Base-by-base conservation (phyloP, 2,113 vertebrate species). In the Perccottus glenii region DNA sequence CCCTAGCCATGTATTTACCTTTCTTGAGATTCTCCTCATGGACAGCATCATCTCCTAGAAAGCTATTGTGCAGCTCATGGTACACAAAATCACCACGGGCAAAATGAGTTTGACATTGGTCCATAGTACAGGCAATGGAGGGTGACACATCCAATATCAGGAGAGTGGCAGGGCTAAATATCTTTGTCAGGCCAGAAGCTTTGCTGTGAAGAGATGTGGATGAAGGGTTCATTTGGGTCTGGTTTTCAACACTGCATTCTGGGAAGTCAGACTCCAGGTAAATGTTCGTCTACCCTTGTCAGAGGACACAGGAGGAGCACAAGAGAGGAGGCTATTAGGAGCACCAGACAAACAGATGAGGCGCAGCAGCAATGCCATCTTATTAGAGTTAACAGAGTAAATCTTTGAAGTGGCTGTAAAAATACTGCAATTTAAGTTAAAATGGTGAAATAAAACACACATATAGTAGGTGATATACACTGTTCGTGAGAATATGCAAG, bases 101-200 rank as follows among this genome's bases (percentile, higher is more conserved):
- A 68, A 85, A 91, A 89, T 88, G 78, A 87, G 71, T 90, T 80
- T 90, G 87, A 91, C 88, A 90, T 77, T 89, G 87, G 86, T 77
- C 77, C 81, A 80, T 74, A 68, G 80, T 86, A 58, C 72, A 73
- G 53, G 78, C 88, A 87, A 83, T 87, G 80, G 84, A 90, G 80
- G 85, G 80, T 91, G 90, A 87, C 88, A 84, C 82, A 90, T 91
- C 88, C 86, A 91, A 90, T 91, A 91, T 84, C 50, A 12, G 52
- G 57, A 87, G 81, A 80, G 64, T 88, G 88, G 73, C 85, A 86
- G 78, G 64, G 78, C 83, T 90, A 89, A 87, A 88, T 81, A 87
- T 87, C 88, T 85, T 82, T 86, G 83, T 89, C 81, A 87, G 81
- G 81, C 78, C 66, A 73, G 55, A 45, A 67, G 80, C 82, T 73